Conservation (phyloP, 2,113 vertebrate species). For the Sialia sialis region DNA sequence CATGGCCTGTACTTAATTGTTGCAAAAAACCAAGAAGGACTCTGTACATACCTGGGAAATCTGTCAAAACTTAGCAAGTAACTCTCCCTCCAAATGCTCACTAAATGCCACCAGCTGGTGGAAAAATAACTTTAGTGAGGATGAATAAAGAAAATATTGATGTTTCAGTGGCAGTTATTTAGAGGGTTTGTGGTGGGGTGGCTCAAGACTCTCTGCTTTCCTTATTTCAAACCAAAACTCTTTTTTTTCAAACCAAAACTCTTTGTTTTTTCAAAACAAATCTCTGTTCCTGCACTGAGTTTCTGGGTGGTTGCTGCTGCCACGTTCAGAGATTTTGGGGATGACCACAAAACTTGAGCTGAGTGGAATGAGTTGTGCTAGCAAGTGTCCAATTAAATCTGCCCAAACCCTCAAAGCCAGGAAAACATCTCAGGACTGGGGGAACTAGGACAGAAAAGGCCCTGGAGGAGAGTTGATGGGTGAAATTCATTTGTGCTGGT, state of each 20-base stretch:
- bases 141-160: neutral
- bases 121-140: neutral
- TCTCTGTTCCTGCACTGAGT: neutral
- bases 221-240: neutral
- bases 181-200: neutral
- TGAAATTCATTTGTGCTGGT: neutral
- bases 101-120: neutral
- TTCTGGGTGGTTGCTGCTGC: neutral
- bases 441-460: conserved; percentile 44
- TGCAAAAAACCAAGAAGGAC: neutral
- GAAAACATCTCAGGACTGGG: neutral
- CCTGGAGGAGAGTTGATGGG: neutral
- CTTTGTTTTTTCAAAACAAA: neutral
- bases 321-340: neutral
- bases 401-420: neutral
- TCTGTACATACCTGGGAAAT: neutral
- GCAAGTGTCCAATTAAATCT: conserved; percentile 23
- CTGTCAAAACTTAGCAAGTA: neutral
- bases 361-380: neutral
- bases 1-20: too few species aligned
- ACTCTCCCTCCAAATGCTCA: neutral
- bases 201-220: neutral
- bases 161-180: neutral
- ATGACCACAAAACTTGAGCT: neutral
- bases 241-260: neutral